Base-by-base conservation (phyloP, 2,113 vertebrate species). In the Sander lucioperca region DNA sequence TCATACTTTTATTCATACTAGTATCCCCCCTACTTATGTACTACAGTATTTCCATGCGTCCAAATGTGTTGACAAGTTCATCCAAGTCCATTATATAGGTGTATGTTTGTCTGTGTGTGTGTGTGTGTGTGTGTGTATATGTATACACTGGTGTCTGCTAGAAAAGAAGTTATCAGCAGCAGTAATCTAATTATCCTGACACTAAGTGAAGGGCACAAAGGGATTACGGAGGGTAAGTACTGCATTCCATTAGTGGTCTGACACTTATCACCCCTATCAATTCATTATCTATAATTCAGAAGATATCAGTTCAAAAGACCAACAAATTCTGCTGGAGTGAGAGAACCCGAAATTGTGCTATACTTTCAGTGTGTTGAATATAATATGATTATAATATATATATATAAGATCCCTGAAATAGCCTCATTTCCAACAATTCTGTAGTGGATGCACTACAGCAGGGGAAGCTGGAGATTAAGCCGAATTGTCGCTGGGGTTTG, bases 131-230 rank as follows among this genome's bases (percentile, higher is more conserved):
- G 0, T 0, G 48, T 18, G n/a, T 47, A 30, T 62, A 54, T 56
- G 25, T 65, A 10, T 23, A 39, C 25, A 13, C 59, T n/a, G 45
- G 66, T 68, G 33, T 82, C 69, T 79, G 69, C 11, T 8, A 81
- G 65, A 58, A 74, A 82, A 84, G 59, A 87, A 70, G 62, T 62
- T 87, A 86, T 91, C 89, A 80, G 77, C 85, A 61, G 78, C 64
- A 65, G 67, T 93, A 94, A 94, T 92, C 85, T 87, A 89, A 93
- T 95, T 93, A 92, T 87, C 85, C 88, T 83, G 88, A 90, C 89
- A 85, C 74, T 89, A 86, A 95, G 88, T 90, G 89, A 93, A 88
- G 88, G 83, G 80, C 90, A 88, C 82, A 78, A 72, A 85, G 79
- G 86, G 90, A 93, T 89, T 92, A 89, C 71, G 69, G 82, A 85